Conservation (phyloP, 1,140 invertebrate genomes). For the Charaxes varanes region DNA sequence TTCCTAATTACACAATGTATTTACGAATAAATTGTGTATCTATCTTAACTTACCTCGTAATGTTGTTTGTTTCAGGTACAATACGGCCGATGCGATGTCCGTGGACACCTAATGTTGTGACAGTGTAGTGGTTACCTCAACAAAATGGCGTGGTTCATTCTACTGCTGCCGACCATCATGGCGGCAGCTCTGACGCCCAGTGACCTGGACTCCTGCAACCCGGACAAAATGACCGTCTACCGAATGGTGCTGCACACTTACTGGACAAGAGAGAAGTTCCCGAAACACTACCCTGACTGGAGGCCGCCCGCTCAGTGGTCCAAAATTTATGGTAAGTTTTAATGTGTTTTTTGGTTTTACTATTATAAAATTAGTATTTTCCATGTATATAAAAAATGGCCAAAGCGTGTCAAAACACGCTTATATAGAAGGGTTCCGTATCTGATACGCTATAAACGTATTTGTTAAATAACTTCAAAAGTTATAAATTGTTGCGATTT, state of each 20-base stretch:
- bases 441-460: no score
- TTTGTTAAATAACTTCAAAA: no score
- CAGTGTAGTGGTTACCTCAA: constrained; percentile 29
- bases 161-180: constrained; percentile 37
- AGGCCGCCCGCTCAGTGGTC: constrained; percentile 93
- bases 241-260: constrained; percentile 89
- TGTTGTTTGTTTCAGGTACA: constrained; percentile 43
- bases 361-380: background rate
- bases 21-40: no score
- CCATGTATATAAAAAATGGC: background rate
- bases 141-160: constrained; percentile 41
- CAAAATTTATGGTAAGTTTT: constrained; percentile 88
- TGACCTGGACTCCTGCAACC: constrained; percentile 59
- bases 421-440: no score
- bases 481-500: no score
- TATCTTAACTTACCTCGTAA: background rate
- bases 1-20: no score
- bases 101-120: constrained; percentile 36
- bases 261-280: constrained; percentile 92
- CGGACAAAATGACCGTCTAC: constrained; percentile 84
- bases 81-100: constrained; percentile 14
- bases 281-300: constrained; percentile 94
- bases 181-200: constrained; percentile 29
- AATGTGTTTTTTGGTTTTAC: no score
- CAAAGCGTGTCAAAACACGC: no score